A percentile compares a stretch with the other conserved stretches of the same genome.
phyloP scores from a whole-genome alignment of 2,113 vertebrate genomes.

The Delphinapterus leucas region DNA sequence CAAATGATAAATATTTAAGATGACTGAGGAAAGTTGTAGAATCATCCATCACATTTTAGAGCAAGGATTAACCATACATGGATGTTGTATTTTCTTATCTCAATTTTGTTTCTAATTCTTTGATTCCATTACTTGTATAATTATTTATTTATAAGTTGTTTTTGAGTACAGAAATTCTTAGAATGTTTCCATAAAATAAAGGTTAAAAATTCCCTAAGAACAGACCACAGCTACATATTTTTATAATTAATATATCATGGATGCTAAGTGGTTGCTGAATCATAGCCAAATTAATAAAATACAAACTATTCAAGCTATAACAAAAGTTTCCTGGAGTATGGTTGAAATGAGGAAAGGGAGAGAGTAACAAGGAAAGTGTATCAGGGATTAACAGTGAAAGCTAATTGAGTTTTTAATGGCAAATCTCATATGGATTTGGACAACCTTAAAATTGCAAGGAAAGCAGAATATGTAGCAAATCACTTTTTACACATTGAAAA shows the following conservation, averaged over 20 bases:
- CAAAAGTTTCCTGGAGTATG: neutral
- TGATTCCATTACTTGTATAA: neutral
- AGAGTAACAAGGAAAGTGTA: neutral
- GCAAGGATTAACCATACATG: neutral
- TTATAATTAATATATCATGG: neutral
- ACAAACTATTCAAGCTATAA: neutral
- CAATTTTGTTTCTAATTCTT: neutral
- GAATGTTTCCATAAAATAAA: neutral
- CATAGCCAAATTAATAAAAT: slow-evolving; percentile 25
- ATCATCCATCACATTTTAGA: neutral
- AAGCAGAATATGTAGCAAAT: neutral
- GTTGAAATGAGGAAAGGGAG: neutral
- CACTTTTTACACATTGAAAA: slow-evolving; percentile 21
- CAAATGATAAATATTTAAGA: neutral
- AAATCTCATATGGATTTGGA: neutral
- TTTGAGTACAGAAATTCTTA: neutral
- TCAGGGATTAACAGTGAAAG: neutral
- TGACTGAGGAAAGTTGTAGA: neutral
- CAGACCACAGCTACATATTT: neutral
- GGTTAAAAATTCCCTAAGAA: neutral
- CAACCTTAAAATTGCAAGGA: slow-evolving; percentile 18
- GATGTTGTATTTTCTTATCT: neutral
- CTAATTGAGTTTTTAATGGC: slow-evolving; percentile 33
- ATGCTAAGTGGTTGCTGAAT: neutral
- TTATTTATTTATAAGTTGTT: neutral